Evolutionary conservation across 2,888 invertebrate genomes (phyloP).

Genomic region (Amphipoea lucens): DNA sequence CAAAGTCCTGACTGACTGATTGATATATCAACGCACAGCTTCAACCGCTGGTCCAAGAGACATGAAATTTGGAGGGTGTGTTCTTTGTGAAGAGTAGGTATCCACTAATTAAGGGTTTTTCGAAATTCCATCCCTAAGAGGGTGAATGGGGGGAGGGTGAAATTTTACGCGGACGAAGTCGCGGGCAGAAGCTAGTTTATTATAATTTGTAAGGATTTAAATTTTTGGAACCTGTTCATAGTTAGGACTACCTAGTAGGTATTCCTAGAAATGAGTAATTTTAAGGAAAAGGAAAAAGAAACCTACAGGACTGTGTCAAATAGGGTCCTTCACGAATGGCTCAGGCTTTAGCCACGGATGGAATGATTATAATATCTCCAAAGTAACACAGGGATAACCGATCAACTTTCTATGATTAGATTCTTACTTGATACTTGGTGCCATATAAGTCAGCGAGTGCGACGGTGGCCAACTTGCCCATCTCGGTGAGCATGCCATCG

Average conservation of each 20-base stretch:
- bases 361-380: slow-evolving; percentile 16
- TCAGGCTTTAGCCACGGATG: background rate
- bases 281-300: background rate
- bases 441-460: slow-evolving; percentile 92
- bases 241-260: background rate
- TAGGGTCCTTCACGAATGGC: background rate
- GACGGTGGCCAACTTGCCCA: slow-evolving; percentile 91
- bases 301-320: background rate
- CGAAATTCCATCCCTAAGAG: too few species aligned
- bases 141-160: too few species aligned
- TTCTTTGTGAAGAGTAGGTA: too few species aligned
- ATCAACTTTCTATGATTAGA: slow-evolving; percentile 37
- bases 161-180: too few species aligned
- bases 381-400: background rate
- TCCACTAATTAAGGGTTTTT: too few species aligned
- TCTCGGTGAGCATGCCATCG: slow-evolving; percentile 89
- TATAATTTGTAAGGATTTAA: too few species aligned
- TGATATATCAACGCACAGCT: too few species aligned
- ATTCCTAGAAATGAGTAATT: background rate
- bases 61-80: too few species aligned
- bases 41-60: too few species aligned
- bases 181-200: too few species aligned
- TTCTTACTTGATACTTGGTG: slow-evolving; percentile 90
- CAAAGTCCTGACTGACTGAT: too few species aligned
- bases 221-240: background rate